Base-by-base conservation (phyloP, 2,888 invertebrate species). In the Cerastoderma edule region DNA sequence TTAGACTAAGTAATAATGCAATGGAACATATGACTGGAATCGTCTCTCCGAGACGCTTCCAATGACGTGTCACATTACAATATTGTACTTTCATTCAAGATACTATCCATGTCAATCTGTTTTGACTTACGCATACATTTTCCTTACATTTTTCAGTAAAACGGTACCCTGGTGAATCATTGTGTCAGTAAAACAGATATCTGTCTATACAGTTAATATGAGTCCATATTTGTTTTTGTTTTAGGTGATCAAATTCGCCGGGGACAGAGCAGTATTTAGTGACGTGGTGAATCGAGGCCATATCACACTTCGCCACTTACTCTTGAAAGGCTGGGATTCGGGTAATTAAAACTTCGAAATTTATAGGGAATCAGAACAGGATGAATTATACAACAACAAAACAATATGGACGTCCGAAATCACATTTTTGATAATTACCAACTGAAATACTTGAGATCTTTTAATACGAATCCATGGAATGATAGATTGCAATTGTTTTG, bases 191-290 rank as follows among this genome's bases (percentile, higher is more conserved):
- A 39, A 39, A 8, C 8, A 13, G 16, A 39, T 13, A 13, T 39
- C 39, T 16, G 16, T 39, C 8, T 13, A 39, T 39, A 13, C 8
- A 13, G 16, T 39, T 39, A 13, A 39, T 13, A 39, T 39, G 39
- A 39, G 8, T 16, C 8, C 8, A 16, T 39, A 13, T 8, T 13
- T 13, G n/a, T 13, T 19, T 39, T 6, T 67, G n/a, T 70, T 64
- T 24, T 28, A 73, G 73, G 67, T 67, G 63, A 57, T 73, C 30
- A 67, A 53, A 24, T 73, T 73, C 28, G 73, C 67, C 0, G n/a
- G 63, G 22, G 67, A 73, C n/a, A n/a, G 73, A 16, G 67, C 35
- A 5, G 63, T 50, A 19, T 73, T 73, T 28, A 67, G 56, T 30
- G 35, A 33, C 24, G 67, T 73, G 1, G 73, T 73, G 2, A 73